Conservation (phyloP, 2,797 vertebrate genomes). For the Nothura maculosa region DNA sequence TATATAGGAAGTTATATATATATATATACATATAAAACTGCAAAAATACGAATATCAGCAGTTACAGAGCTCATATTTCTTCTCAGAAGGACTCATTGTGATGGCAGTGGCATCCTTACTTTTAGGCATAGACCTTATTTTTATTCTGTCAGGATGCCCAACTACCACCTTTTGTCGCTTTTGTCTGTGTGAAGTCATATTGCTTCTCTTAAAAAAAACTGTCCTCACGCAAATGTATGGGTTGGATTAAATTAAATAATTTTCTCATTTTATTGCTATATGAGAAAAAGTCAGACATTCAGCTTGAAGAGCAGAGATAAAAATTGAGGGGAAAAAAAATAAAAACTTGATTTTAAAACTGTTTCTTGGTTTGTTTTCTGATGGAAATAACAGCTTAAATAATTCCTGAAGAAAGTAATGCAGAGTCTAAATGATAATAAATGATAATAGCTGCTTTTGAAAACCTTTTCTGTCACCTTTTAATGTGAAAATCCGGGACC, state of each 20-base stretch:
- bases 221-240: background rate
- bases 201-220: background rate
- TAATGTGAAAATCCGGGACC: background rate
- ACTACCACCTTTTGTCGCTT: background rate
- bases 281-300: constrained; percentile 1
- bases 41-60: background rate
- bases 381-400: background rate
- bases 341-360: background rate
- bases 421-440: background rate
- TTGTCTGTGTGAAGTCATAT: background rate
- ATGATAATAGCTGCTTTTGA: background rate
- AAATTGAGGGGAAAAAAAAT: background rate
- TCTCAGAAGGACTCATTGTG: background rate
- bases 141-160: background rate
- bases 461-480: background rate
- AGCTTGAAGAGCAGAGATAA: background rate
- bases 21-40: too few relatives aligned
- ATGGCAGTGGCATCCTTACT: background rate
- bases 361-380: background rate
- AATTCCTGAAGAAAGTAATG: background rate
- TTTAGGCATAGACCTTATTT: background rate
- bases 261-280: background rate
- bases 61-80: background rate
- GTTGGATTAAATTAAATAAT: background rate
- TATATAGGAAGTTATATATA: too few relatives aligned